phyloP scores from a whole-genome alignment of 2,888 invertebrate species.

The Amiota mariae region DNA sequence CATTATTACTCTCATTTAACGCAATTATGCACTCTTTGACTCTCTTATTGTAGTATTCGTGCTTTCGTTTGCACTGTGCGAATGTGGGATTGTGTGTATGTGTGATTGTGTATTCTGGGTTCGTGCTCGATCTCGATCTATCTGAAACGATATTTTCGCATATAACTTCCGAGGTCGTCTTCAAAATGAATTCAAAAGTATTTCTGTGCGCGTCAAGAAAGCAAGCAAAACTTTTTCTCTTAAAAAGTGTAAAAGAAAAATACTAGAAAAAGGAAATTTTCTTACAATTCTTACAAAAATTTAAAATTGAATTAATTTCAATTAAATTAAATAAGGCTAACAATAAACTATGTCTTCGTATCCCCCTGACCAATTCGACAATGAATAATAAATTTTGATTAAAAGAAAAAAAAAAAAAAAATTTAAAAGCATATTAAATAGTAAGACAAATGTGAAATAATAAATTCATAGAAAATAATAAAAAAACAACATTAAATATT shows the following conservation, averaged over 20 bases:
- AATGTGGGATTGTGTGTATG: neutral
- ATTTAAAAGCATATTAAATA: neutral
- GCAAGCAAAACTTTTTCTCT: conserved; percentile 42
- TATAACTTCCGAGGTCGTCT: conserved; percentile 70
- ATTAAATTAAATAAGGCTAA: conserved; percentile 33
- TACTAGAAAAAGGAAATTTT: neutral
- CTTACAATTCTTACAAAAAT: neutral
- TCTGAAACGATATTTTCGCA: conserved; percentile 55
- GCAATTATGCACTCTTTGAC: conserved; percentile 41
- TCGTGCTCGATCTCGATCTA: conserved; percentile 1
- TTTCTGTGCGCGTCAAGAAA: conserved; percentile 64
- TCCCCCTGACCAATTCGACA: too few species aligned
- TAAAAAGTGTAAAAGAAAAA: neutral
- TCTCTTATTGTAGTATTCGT: conserved; percentile 17
- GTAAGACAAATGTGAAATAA: neutral
- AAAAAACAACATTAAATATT: too few species aligned
- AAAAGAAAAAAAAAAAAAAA: neutral
- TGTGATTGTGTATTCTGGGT: neutral
- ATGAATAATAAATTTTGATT: neutral
- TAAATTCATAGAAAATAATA: neutral
- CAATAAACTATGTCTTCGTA: too few species aligned
- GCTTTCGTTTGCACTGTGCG: neutral
- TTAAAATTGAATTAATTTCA: conserved; percentile 40
- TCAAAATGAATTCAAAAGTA: conserved; percentile 69
- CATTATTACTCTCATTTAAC: neutral